These are phyloP conservation scores for Pachliopta kotzebuea DNA, from an alignment of 2,888 invertebrate genomes.

Conservation along the genomic window DNA sequence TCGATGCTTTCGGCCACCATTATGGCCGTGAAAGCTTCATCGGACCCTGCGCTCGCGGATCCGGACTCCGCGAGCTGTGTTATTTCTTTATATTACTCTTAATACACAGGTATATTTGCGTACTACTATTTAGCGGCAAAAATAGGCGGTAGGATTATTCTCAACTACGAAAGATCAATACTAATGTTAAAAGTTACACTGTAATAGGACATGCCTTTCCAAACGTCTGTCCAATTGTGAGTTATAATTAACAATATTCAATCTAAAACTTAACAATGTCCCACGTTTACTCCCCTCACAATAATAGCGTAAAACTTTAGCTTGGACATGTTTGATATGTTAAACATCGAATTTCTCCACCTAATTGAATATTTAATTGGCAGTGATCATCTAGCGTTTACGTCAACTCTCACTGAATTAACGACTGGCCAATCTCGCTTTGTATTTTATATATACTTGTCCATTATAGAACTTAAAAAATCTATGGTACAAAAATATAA, in stretches of 20 bases:
- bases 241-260: slow-evolving; percentile 10
- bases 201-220: neutral
- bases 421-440: slow-evolving; percentile 1
- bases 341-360: slow-evolving; percentile 25
- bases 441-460: neutral
- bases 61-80: too few species aligned
- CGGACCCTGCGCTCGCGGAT: too few species aligned
- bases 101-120: too few species aligned
- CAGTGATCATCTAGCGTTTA: slow-evolving; percentile 22
- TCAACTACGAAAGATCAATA: neutral
- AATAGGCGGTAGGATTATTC: too few species aligned
- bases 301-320: slow-evolving; percentile 19
- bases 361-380: slow-evolving; percentile 28
- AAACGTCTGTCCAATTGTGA: neutral
- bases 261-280: slow-evolving; percentile 7
- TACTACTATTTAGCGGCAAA: too few species aligned
- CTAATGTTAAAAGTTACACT: too few species aligned
- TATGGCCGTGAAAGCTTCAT: too few species aligned
- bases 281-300: neutral
- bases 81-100: too few species aligned
- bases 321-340: slow-evolving; percentile 22
- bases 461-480: too few species aligned
- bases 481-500: too few species aligned
- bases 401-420: slow-evolving; percentile 33
- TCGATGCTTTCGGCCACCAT: too few species aligned